Percentiles rank a stretch among this genome's conserved stretches.
These are phyloP conservation scores for Penaeus japonicus DNA, from an alignment of 1,140 invertebrate species.

Conservation along the genomic window DNA sequence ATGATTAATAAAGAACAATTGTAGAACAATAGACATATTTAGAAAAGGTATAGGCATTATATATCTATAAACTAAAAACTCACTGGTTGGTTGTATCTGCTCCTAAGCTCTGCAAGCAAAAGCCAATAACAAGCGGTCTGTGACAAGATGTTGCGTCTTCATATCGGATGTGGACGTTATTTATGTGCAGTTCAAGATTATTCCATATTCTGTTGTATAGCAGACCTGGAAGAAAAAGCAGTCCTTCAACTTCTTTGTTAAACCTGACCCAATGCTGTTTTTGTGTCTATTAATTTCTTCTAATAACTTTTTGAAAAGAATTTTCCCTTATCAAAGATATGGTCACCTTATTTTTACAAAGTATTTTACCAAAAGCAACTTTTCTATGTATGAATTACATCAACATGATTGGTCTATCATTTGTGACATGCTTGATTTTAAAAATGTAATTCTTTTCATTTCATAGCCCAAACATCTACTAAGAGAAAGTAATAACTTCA, in stretches of 20 bases:
- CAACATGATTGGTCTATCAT: too few species aligned
- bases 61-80: background rate
- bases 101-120: constrained; percentile 81
- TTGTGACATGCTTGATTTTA: too few species aligned
- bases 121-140: constrained; percentile 76
- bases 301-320: too few species aligned
- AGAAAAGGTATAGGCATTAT: background rate
- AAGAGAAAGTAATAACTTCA: too few species aligned
- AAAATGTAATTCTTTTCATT: too few species aligned
- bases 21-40: background rate
- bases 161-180: constrained; percentile 83
- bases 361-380: too few species aligned
- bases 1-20: background rate
- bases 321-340: too few species aligned
- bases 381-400: too few species aligned
- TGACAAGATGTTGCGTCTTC: constrained; percentile 77
- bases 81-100: constrained; percentile 83
- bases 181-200: constrained; percentile 81
- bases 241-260: background rate
- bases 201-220: constrained; percentile 65
- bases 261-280: too few species aligned
- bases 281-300: too few species aligned
- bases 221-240: constrained; percentile 61
- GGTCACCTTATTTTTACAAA: too few species aligned
- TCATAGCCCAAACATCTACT: too few species aligned